These are phyloP conservation scores for Ia io DNA, from an alignment of 2,113 vertebrate genomes.

Conservation along the genomic window DNA sequence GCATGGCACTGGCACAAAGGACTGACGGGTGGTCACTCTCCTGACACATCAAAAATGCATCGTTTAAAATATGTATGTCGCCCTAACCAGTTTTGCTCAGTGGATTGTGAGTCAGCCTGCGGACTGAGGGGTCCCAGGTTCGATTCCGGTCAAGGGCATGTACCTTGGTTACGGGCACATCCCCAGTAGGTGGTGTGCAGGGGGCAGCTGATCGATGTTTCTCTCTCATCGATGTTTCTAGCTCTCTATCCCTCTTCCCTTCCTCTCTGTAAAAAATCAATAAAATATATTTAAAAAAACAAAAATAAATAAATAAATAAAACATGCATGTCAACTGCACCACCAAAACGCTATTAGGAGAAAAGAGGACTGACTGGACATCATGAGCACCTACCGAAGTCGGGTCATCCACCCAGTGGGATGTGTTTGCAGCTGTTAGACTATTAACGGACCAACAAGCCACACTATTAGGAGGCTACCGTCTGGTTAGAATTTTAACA, in stretches of 20 bases:
- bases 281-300: too few species aligned
- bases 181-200: too few species aligned
- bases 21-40: fast-evolving
- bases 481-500: fast-evolving
- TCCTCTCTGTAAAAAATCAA: too few species aligned
- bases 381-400: fast-evolving
- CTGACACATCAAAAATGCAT: fast-evolving
- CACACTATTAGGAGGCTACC: fast-evolving
- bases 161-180: too few species aligned
- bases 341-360: not conserved
- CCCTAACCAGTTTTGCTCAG: too few species aligned
- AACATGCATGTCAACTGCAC: fast-evolving
- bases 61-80: fast-evolving
- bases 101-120: too few species aligned
- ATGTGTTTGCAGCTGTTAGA: fast-evolving
- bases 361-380: not conserved
- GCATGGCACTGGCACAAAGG: not conserved
- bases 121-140: too few species aligned
- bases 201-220: too few species aligned
- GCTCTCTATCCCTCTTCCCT: too few species aligned
- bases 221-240: too few species aligned
- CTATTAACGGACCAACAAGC: fast-evolving
- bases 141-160: too few species aligned
- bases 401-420: fast-evolving
- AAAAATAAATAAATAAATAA: too few species aligned